Base-by-base conservation (phyloP, 2,888 invertebrate species). In the Scelioninae gen. 1 region DNA sequence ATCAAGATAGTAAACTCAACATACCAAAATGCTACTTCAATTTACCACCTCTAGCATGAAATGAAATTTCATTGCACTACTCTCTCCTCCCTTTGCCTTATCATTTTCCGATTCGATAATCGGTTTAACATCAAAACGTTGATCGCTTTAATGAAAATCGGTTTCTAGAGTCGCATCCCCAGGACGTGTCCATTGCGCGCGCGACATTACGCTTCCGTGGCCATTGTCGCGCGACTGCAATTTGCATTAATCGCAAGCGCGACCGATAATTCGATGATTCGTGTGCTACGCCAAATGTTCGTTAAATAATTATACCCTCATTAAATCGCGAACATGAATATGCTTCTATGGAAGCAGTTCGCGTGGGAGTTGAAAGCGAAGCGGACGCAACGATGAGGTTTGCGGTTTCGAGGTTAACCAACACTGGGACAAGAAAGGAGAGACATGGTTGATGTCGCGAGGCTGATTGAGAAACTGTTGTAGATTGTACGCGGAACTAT, bases 331-430 rank as follows among this genome's bases (percentile, higher is more conserved):
- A 74, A 84, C 78, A 78, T 65, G 78, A 84, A 80, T 74, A 74
- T 78, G 80, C 83, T 80, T 80, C 81, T 81, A 78, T 58, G 69
- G 38, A 47, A 38, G 53, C 65, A 56, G 11, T 34, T 31, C 76
- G 62, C 75, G 75, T 79, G 74, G 82, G 81, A 75, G 63, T 81
- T 83, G 76, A 69, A 75, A 75, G 65, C 79, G 77, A 63, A 80
- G 60, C 68, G 78, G 76, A 71, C 66, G 84, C 75, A 74, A 63
- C 84, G 85, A 66, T 79, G 83, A 76, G 83, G 78, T 80, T 78
- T 85, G 87, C 82, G 87, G 89, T 83, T 89, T 88, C 86, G 89
- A 83, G 89, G 89, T 86, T 84, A 87, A 88, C 87, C 86, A 84
- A 83, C 71, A 51, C 72, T 43, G 6, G 43, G 43, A 10, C 6